Evolutionary conservation across 1,140 invertebrate genomes (phyloP), one percentile per base, ranked within the genome.

Genomic region (Neuroterus valhalla): DNA sequence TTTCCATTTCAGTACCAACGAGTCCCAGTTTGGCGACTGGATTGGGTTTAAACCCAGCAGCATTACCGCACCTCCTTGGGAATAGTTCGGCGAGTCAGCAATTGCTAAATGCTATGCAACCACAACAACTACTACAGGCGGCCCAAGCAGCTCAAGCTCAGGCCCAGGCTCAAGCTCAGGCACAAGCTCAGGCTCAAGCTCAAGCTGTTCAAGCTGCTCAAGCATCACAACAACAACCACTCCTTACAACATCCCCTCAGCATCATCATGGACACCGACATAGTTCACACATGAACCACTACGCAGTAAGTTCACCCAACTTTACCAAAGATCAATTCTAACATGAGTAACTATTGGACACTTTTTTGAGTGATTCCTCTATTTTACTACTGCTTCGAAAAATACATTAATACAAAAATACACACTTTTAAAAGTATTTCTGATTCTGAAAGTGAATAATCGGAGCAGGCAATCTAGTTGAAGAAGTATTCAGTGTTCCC

Each of bases 11-110:
- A 91, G 90, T 91, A 76, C 90, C 91, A 73, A 90, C 90, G 74
- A 90, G 90, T 84, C 87, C 89, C 15, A 89, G 85, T 76, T 85
- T 94, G 38, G 87, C 87, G 14, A 77, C 85, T 44, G 87, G 88
- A 72, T 82, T 90, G 70, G 87, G 86, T 78, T 86, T 94, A 70
- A 94, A 93, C 84, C 92, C 91, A 6, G 92, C 92, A 5, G 87
- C 90, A 66, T 81, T 95, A 79, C 92, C 93, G 38, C 94, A 94
- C 84, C 91, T 96, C 73, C 89, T 95, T 74, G 91, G 92, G 73
- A 94, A 92, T 87, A 94, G 92, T 77, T 92, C 90, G 43, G 92
- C 91, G 75, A 94, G 93, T 78, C 92, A 93, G 75, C 93, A 88
- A 87, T 84, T 94, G 74, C 88, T 93, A 3, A 93, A 92, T 87